Evolutionary conservation across 2,113 vertebrate species (phyloP), one percentile per base, ranked within the genome.

Genomic region (Tapirus terrestris): DNA sequence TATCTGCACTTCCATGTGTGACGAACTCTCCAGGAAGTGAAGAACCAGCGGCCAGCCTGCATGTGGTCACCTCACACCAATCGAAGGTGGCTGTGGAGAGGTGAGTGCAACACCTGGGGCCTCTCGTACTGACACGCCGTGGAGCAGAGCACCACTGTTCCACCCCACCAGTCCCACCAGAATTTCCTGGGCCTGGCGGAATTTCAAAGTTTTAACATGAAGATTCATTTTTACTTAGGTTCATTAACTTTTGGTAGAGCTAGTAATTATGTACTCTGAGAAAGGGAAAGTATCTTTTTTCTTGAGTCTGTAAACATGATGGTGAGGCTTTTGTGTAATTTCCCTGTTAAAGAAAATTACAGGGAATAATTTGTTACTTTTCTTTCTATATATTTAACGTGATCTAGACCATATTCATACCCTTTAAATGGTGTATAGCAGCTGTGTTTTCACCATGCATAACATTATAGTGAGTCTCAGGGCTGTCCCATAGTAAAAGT

Each of bases 11-110:
- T 56, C 98, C 97, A 2, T 56, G 14, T 3, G 8, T 61, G 8
- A 36, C 17, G 2, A 77, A 96, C 6, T 63, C 98, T 53, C 88
- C 98, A 0, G 98, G 93, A 92, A 98, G 96, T 0, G 98, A 98
- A 76, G 97, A 98, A 2, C 67, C 98, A 0, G 21, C 86, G 2
- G 5, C 96, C 67, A 91, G 96, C 82, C 10, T 97, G 0, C 96
- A 3, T 3, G 67, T 92, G 73, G 81, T 85, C n/a, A 82, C 94
- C 63, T 88, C 98, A 39, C 94, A 98, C 21, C 98, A 98, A 29
- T 96, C 98, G 91, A 83, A 98, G 18, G 9, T 70, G 4, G 97
- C 96, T 5, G 27, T 97, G 86, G 99, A 99, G 92, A 99, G 99
- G 99, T 99, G 89, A 98, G 98, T 91, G 13, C 45, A 20, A 14